Percentiles rank a stretch among this genome's conserved stretches.
These are phyloP conservation scores for Lagorchestes hirsutus DNA, from an alignment of 2,797 vertebrate genomes.

Conservation along the genomic window DNA sequence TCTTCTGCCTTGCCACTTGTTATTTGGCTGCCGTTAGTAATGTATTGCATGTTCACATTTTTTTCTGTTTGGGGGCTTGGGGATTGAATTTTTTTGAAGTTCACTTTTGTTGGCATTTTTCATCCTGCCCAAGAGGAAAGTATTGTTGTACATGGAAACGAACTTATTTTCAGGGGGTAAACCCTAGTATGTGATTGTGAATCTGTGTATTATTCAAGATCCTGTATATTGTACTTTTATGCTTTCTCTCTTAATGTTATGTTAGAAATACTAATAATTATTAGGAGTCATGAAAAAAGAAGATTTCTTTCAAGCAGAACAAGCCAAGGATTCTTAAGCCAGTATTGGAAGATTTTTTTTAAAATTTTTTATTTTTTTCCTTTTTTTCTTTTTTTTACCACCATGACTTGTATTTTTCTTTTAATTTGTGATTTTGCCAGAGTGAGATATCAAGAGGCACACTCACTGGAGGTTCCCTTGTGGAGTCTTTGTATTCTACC, in stretches of 20 bases:
- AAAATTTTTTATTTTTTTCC: conserved; percentile 54
- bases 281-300: conserved; percentile 83
- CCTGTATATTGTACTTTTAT: conserved; percentile 82
- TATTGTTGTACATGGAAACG: conserved; percentile 81
- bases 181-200: conserved; percentile 82
- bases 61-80: conserved; percentile 75
- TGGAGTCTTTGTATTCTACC: conserved; percentile 82
- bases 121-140: conserved; percentile 67
- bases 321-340: conserved; percentile 83
- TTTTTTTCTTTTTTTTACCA: conserved; percentile 75
- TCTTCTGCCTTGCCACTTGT: conserved; percentile 65
- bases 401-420: conserved; percentile 87
- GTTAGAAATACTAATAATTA: conserved; percentile 76
- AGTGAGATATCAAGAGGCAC: conserved; percentile 82
- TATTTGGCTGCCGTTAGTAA: conserved; percentile 76
- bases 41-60: conserved; percentile 76
- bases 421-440: conserved; percentile 85
- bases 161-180: conserved; percentile 80
- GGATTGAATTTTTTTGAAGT: conserved; percentile 55
- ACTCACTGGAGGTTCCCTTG: conserved; percentile 83
- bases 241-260: conserved; percentile 79
- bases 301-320: conserved; percentile 86
- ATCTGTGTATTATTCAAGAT: conserved; percentile 82
- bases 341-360: conserved; percentile 83
- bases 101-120: conserved; percentile 71